Evolutionary conservation across 2,113 vertebrate genomes (phyloP).

Genomic region (Myodes glareolus): DNA sequence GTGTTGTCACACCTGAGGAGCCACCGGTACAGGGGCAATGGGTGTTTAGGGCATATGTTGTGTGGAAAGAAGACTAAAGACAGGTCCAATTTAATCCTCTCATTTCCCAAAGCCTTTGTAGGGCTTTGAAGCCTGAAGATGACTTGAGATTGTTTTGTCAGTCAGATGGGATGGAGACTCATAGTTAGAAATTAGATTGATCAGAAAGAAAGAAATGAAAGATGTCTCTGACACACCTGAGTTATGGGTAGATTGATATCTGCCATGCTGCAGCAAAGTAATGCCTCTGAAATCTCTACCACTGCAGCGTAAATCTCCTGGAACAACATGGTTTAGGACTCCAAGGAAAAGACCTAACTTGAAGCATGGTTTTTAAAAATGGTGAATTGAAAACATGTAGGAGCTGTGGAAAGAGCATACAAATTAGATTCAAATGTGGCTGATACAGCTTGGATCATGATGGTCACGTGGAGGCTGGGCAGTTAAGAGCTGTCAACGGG

Average conservation of each 20-base stretch:
- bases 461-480: not conserved
- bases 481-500: not conserved
- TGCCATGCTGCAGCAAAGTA: not conserved
- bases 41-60: not conserved
- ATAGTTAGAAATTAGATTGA: not conserved
- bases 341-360: not conserved
- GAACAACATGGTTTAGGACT: not conserved
- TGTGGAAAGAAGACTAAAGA: not conserved
- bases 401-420: not conserved
- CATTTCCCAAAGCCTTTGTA: not conserved
- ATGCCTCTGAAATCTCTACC: not conserved
- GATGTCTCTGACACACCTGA: not conserved
- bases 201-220: not conserved
- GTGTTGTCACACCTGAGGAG: not conserved
- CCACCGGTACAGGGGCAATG: too few species aligned
- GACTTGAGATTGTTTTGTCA: not conserved
- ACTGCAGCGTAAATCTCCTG: not conserved
- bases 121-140: not conserved
- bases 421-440: not conserved
- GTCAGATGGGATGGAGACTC: not conserved
- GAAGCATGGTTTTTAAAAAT: not conserved
- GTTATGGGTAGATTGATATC: not conserved
- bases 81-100: rapidly evolving
- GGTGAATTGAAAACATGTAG: not conserved
- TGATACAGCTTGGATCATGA: not conserved